These are phyloP conservation scores for Cremastinae sp. DNA, from an alignment of 2,888 invertebrate genomes.

Conservation along the genomic window DNA sequence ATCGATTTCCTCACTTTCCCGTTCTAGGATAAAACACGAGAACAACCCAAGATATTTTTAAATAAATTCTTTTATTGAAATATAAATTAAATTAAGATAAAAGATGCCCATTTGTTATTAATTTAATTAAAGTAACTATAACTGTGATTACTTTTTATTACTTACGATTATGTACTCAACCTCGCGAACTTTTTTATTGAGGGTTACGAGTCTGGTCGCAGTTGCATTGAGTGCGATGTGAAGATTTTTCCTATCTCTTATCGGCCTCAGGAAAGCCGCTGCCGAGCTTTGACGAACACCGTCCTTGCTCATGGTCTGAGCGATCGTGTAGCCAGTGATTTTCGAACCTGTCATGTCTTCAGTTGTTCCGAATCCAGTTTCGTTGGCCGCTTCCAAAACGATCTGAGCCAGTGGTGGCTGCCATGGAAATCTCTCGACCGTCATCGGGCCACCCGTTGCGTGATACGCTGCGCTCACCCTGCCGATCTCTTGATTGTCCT, in stretches of 20 bases:
- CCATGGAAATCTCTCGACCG: constrained; percentile 84
- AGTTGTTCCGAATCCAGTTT: constrained; percentile 84
- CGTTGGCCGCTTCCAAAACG: constrained; percentile 83
- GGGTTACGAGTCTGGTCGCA: constrained; percentile 82
- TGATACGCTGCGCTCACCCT: constrained; percentile 84
- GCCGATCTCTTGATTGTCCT: constrained; percentile 85
- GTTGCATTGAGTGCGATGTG: constrained; percentile 84
- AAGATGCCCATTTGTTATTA: too few species aligned
- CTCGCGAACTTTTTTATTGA: constrained; percentile 82
- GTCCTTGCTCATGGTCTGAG: constrained; percentile 84
- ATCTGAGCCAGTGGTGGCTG: constrained; percentile 84
- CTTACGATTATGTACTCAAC: constrained; percentile 82
- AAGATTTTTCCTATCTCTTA: constrained; percentile 82
- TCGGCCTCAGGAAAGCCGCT: constrained; percentile 83
- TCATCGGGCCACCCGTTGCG: constrained; percentile 84
- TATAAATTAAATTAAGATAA: too few species aligned
- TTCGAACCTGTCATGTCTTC: constrained; percentile 85
- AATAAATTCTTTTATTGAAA: not conserved
- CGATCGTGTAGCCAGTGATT: constrained; percentile 84
- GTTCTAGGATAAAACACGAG: constrained; percentile 59
- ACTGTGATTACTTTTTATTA: constrained; percentile 82
- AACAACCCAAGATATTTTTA: not conserved
- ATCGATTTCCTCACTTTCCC: constrained; percentile 56
- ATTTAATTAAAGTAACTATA: too few species aligned
- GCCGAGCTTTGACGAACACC: constrained; percentile 84